Evolutionary conservation across 2,888 invertebrate genomes (phyloP).

Genomic region (Sarcophaga rosellei): DNA sequence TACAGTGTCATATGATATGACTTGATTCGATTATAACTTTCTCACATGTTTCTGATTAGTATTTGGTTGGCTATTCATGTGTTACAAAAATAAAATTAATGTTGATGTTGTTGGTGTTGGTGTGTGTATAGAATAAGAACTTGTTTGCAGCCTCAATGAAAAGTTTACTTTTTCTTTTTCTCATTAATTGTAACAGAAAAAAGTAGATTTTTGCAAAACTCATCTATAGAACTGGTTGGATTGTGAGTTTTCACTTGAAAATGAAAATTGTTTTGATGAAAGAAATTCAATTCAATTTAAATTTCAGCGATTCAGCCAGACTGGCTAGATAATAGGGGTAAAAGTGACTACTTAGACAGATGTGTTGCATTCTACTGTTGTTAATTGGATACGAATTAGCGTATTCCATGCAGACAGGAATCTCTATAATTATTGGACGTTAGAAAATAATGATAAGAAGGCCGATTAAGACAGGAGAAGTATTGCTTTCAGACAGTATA

Average conservation of each 20-base stretch:
- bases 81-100: too few relatives aligned
- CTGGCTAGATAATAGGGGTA: too few relatives aligned
- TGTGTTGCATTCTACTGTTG: too few relatives aligned
- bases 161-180: conserved; percentile 56
- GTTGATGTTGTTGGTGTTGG: background rate
- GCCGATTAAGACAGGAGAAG: too few relatives aligned
- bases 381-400: too few relatives aligned
- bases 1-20: too few relatives aligned
- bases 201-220: background rate
- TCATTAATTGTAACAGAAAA: background rate
- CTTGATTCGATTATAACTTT: background rate
- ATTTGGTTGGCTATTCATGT: background rate
- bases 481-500: too few relatives aligned
- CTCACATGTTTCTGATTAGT: background rate
- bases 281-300: conserved; percentile 21
- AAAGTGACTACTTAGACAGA: too few relatives aligned
- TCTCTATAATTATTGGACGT: too few relatives aligned
- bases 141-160: conserved; percentile 20
- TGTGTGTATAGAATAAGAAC: conserved; percentile 50
- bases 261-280: conserved; percentile 14
- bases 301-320: background rate
- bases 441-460: too few relatives aligned
- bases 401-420: too few relatives aligned
- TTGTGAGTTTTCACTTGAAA: conserved; percentile 31
- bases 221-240: conserved; percentile 20